Evolutionary conservation across 64 coral and sea anemone genomes (phyloP).

Genomic region (Acropora tenuis): DNA sequence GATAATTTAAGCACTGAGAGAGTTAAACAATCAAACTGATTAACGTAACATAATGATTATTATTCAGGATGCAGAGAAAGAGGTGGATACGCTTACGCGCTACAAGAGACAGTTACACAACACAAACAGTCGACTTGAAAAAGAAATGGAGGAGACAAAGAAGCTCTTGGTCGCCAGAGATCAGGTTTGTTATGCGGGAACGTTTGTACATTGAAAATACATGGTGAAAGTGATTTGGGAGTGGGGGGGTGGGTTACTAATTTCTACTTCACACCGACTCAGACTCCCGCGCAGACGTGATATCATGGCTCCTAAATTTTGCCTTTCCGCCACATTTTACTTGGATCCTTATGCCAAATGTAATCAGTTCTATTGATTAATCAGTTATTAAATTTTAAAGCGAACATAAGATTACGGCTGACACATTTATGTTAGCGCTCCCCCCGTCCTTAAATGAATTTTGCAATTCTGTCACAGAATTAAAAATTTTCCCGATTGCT

Average conservation of each 20-base stretch:
- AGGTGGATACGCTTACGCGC: constrained; percentile 40
- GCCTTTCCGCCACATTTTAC: no score
- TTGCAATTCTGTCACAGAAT: background rate
- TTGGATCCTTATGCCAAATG: no score
- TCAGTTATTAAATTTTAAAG: no score
- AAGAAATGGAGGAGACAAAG: constrained; percentile 61
- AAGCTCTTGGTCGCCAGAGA: constrained; percentile 33
- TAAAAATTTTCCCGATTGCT: background rate
- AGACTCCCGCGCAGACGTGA: no score
- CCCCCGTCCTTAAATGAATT: background rate
- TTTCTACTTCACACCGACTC: no score
- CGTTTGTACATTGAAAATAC: background rate
- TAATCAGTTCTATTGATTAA: no score
- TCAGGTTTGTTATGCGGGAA: constrained; percentile 36
- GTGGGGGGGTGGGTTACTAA: no score
- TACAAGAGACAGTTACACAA: constrained; percentile 75
- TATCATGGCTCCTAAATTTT: no score
- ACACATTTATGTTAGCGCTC: no score
- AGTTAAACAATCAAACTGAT: background rate
- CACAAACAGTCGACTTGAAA: constrained; percentile 50
- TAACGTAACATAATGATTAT: background rate
- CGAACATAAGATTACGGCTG: no score
- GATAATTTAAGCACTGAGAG: no score
- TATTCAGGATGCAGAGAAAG: constrained; percentile 68
- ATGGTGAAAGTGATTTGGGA: no score